Evolutionary conservation across 1,140 invertebrate genomes (phyloP), one percentile per base, ranked within the genome.

Genomic region (Drosophila rufa): DNA sequence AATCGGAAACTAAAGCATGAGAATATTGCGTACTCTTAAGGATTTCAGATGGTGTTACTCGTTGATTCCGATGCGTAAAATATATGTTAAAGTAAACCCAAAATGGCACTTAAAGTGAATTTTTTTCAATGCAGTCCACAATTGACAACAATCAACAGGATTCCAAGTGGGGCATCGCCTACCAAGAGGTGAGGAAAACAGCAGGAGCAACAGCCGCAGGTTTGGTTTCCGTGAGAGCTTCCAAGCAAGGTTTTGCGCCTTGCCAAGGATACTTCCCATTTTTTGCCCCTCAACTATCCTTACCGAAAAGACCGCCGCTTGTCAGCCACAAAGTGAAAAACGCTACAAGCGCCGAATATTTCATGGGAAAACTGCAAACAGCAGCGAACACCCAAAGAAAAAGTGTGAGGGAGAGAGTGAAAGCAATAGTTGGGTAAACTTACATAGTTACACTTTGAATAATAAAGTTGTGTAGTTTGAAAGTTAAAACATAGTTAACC

Each of bases 331-430:
- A 90, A 79, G 85, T 75, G 62, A 81, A 80, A 84, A 90, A 75
- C 74, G 77, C 85, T 79, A 74, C 83, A 83, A 84, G 73, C 80
- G 74, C 78, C 80, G 90, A 89, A 84, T 89, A 90, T 89, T 89
- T 84, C 74, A 84, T 84, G 78, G 67, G 58, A 61, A 89, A 71
- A 60, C 45, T 75, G 59, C 65, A 80, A 75, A 65, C 57, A 47
- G 40, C 14, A 47, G 48, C 55, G 57, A 45, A 38, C 40, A 60
- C n/a, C 43, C 36, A 65, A 17, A 43, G 17, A 61, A 36, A 14
- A 30, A 38, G 33, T 55, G 43, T 75, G 59, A 70, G 58, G 38
- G 36, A 7, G 57, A 45, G 55, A 60, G 53, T 43, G 14, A 43
- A 59, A 36, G 40, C 36, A 59, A 45, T 65, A 59, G 51, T 59